Percentiles rank a stretch among this genome's conserved stretches.
These are phyloP conservation scores for Falco berigora DNA, from an alignment of 2,797 vertebrate genomes.

Conservation along the genomic window DNA sequence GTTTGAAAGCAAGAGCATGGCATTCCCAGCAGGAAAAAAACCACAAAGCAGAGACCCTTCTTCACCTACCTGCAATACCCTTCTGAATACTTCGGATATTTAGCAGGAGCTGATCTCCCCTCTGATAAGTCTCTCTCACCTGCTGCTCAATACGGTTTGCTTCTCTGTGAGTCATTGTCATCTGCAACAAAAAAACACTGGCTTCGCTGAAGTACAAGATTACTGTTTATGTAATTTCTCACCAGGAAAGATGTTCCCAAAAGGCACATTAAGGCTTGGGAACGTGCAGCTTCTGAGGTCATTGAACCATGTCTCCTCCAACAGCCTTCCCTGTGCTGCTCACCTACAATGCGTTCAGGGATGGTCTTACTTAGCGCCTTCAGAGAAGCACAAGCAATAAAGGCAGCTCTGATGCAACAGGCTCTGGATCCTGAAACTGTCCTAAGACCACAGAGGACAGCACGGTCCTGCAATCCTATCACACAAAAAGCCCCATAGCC, in stretches of 20 bases:
- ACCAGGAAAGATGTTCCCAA: not conserved
- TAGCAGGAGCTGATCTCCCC: conserved; percentile 75
- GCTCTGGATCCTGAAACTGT: not conserved
- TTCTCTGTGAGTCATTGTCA: conserved; percentile 50
- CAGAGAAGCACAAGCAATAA: not conserved
- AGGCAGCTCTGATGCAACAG: not conserved
- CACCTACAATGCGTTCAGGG: not conserved
- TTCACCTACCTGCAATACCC: conserved; percentile 36
- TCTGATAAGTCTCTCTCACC: conserved; percentile 67
- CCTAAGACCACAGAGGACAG: not conserved
- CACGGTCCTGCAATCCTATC: not conserved
- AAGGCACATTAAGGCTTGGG: not conserved
- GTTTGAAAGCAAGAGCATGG: not conserved
- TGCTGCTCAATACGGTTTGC: conserved; percentile 54
- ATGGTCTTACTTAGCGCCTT: not conserved
- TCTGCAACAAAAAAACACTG: conserved; percentile 66
- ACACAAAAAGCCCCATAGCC: not conserved
- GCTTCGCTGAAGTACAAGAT: not conserved
- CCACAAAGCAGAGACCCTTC: not conserved
- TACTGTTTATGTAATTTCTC: not conserved
- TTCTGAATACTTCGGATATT: conserved; percentile 66
- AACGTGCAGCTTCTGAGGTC: not conserved
- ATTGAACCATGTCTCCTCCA: not conserved
- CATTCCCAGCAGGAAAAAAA: not conserved
- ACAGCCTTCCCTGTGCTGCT: not conserved